A percentile compares a stretch with the other conserved stretches of the same genome.
Evolutionary conservation across 1,140 invertebrate genomes (phyloP).

Genomic region (Drosophila chauvacae): DNA sequence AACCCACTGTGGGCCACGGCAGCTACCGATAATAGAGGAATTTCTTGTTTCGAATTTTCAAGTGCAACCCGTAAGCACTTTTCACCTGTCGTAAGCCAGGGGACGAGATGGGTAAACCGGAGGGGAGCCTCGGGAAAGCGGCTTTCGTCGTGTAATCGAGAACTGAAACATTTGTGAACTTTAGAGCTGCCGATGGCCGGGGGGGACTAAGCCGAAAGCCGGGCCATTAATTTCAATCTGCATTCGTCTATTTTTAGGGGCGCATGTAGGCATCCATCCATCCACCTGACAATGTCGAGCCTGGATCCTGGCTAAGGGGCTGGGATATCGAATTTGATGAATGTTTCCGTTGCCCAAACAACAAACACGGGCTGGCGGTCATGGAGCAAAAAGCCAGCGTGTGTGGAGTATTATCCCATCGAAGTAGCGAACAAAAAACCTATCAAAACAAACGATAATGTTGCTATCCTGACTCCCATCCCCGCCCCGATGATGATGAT

Average conservation of each 20-base stretch:
- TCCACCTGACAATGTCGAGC: conserved; percentile 58
- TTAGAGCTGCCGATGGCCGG: conserved; percentile 2
- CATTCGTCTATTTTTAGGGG: conserved; percentile 66
- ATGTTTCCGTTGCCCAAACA: conserved; percentile 64
- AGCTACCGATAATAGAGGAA: conserved; percentile 9
- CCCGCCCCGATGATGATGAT: conserved; percentile 48
- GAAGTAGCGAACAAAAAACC: conserved; percentile 52
- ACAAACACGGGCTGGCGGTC: conserved; percentile 19
- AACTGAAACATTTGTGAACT: conserved; percentile 61
- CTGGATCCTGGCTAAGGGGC: conserved; percentile 1
- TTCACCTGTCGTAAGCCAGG: conserved; percentile 28
- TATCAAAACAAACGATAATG: conserved; percentile 82
- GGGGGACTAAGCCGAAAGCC: neutral
- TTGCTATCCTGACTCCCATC: conserved; percentile 5
- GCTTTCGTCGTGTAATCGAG: conserved; percentile 64
- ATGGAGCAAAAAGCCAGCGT: conserved; percentile 36
- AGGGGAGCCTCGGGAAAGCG: conserved; percentile 32
- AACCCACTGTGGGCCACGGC: neutral
- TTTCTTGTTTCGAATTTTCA: conserved; percentile 20
- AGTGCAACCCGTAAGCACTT: conserved; percentile 42
- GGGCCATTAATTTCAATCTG: conserved; percentile 73
- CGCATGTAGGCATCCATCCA: conserved; percentile 45
- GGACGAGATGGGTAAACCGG: conserved; percentile 1
- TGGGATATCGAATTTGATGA: conserved; percentile 74
- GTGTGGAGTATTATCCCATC: conserved; percentile 42